phyloP scores from a whole-genome alignment of 2,888 invertebrate species.

The Tetrapedia diversipes region DNA sequence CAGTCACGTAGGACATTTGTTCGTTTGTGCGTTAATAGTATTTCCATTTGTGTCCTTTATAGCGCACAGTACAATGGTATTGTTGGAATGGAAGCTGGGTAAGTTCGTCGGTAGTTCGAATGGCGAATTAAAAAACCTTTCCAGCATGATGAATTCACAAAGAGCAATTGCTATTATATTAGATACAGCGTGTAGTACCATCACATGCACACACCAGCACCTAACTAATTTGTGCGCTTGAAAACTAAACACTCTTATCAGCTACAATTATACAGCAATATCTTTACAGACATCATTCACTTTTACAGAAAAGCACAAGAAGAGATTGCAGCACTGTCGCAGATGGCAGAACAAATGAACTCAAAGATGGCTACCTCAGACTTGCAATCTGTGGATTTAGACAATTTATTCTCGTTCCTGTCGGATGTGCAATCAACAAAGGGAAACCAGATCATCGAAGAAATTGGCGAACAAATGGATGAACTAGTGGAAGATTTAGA shows the following conservation, averaged over 20 bases:
- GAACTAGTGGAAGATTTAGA: constrained; percentile 92
- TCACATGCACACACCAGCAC: constrained; percentile 16
- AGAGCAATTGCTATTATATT: constrained; percentile 38
- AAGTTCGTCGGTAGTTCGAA: constrained; percentile 76
- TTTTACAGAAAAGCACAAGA: constrained; percentile 87
- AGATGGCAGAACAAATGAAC: constrained; percentile 89
- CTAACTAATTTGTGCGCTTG: constrained; percentile 37
- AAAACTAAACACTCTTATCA: background rate
- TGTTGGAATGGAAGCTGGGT: constrained; percentile 84
- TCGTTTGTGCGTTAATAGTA: constrained; percentile 60
- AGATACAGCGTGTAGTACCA: constrained; percentile 11
- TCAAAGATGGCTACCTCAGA: constrained; percentile 84
- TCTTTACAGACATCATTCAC: background rate
- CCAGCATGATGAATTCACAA: constrained; percentile 45
- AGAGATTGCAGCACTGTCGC: constrained; percentile 88
- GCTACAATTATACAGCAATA: background rate
- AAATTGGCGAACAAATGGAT: constrained; percentile 93
- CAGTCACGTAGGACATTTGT: constrained; percentile 26
- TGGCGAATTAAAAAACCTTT: constrained; percentile 48
- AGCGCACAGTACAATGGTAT: constrained; percentile 85
- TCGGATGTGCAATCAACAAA: constrained; percentile 89
- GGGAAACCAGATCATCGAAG: constrained; percentile 89
- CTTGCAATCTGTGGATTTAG: constrained; percentile 92
- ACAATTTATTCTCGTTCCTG: constrained; percentile 94
- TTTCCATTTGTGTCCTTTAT: constrained; percentile 76